A percentile compares a stretch with the other conserved stretches of the same genome.
phyloP scores from a whole-genome alignment of 2,113 vertebrate genomes.

The Ammodytes marinus region DNA sequence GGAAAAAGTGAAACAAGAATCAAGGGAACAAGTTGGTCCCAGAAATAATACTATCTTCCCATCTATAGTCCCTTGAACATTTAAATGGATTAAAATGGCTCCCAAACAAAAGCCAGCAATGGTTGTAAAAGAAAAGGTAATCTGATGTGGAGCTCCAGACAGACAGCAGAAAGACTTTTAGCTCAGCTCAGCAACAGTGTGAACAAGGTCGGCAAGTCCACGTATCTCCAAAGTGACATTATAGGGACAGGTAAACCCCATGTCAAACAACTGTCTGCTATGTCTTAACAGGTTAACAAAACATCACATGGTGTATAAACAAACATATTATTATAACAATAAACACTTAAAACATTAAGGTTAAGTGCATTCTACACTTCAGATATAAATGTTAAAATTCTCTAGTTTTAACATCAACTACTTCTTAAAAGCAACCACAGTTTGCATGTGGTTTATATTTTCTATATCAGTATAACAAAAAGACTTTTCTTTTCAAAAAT shows the following conservation, averaged over 20 bases:
- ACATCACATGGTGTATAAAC: slow-evolving; percentile 73
- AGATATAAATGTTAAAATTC: slow-evolving; percentile 67
- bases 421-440: slow-evolving; percentile 70
- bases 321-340: slow-evolving; percentile 62
- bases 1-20: slow-evolving; percentile 12
- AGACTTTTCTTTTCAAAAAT: slow-evolving; percentile 55
- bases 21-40: neutral
- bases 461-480: slow-evolving; percentile 67
- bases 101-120: neutral
- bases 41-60: neutral
- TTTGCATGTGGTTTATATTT: slow-evolving; percentile 66
- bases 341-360: slow-evolving; percentile 69
- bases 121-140: neutral
- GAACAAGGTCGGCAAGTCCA: slow-evolving; percentile 66
- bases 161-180: slow-evolving; percentile 30
- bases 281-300: slow-evolving; percentile 65
- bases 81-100: slow-evolving; percentile 14
- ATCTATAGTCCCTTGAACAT: slow-evolving; percentile 9
- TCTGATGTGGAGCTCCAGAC: slow-evolving; percentile 10
- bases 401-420: slow-evolving; percentile 66
- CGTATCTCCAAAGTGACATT: slow-evolving; percentile 39
- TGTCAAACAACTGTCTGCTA: slow-evolving; percentile 66
- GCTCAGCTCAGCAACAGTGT: slow-evolving; percentile 77
- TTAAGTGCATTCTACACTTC: slow-evolving; percentile 64
- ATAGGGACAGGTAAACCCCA: slow-evolving; percentile 31